These are phyloP conservation scores for Plotosus lineatus DNA, from an alignment of 2,113 vertebrate genomes.

Conservation along the genomic window DNA sequence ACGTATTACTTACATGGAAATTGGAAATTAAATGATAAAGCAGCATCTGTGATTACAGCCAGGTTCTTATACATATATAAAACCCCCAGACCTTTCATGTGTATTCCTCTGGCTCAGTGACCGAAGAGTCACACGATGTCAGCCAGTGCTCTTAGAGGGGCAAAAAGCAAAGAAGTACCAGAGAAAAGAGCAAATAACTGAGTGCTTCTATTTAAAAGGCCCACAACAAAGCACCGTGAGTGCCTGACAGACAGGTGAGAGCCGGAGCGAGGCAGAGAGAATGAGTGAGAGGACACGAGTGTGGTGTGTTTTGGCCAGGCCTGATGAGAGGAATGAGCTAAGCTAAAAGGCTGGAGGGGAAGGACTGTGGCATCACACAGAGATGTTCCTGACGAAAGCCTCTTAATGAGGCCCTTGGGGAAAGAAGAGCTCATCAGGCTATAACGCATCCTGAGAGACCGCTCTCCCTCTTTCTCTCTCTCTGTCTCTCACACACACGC, in stretches of 20 bases:
- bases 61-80: neutral
- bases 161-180: constrained; percentile 83
- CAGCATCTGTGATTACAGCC: neutral
- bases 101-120: constrained; percentile 73
- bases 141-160: constrained; percentile 74
- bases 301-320: constrained; percentile 84
- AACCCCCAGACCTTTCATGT: constrained; percentile 39
- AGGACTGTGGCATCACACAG: constrained; percentile 90
- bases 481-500: neutral
- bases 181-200: constrained; percentile 98
- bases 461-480: constrained; percentile 65
- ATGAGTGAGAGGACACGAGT: constrained; percentile 67
- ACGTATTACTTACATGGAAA: neutral
- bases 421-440: constrained; percentile 78
- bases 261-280: constrained; percentile 31
- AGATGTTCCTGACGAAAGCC: constrained; percentile 90
- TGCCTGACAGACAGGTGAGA: constrained; percentile 62
- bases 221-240: constrained; percentile 85
- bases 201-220: constrained; percentile 91
- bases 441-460: constrained; percentile 91
- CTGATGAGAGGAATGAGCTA: constrained; percentile 91
- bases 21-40: neutral
- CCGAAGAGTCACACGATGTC: constrained; percentile 78
- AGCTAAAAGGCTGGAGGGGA: constrained; percentile 71
- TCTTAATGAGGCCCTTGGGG: constrained; percentile 94